phyloP scores from a whole-genome alignment of 1,140 invertebrate genomes.

The Habropoda laboriosa region DNA sequence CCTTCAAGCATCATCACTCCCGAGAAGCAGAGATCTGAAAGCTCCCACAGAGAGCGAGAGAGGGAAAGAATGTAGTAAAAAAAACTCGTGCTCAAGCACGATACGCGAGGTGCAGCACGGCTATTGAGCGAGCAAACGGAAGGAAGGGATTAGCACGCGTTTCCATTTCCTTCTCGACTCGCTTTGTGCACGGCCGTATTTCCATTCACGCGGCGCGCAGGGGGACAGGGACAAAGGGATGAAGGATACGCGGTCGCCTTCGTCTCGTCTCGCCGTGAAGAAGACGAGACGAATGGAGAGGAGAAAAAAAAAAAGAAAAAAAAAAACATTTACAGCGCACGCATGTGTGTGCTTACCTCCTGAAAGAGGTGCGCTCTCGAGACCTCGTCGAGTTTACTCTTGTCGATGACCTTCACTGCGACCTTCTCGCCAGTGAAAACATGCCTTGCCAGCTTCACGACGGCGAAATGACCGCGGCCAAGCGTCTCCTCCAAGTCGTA shows the following conservation, averaged over 20 bases:
- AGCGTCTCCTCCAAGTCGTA: constrained; percentile 98
- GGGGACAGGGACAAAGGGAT: constrained; percentile 14
- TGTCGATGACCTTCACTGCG: constrained; percentile 97
- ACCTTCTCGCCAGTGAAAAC: constrained; percentile 99
- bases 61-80: background rate
- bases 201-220: constrained; percentile 2
- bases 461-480: constrained; percentile 98
- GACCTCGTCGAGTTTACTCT: constrained; percentile 97
- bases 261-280: background rate
- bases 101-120: background rate
- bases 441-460: constrained; percentile 98
- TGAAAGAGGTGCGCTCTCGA: constrained; percentile 98
- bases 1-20: background rate
- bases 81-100: background rate
- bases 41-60: too few relatives aligned
- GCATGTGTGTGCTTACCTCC: constrained; percentile 85
- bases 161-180: constrained; percentile 35
- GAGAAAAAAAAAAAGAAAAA: too few relatives aligned
- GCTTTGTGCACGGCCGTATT: constrained; percentile 13
- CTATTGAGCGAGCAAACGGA: constrained; percentile 14
- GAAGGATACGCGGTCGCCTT: background rate
- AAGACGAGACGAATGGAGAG: background rate
- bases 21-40: background rate
- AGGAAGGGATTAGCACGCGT: constrained; percentile 32
- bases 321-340: background rate